These are phyloP conservation scores for Periophthalmus modestus DNA, from an alignment of 2,113 vertebrate genomes.

Conservation along the genomic window DNA sequence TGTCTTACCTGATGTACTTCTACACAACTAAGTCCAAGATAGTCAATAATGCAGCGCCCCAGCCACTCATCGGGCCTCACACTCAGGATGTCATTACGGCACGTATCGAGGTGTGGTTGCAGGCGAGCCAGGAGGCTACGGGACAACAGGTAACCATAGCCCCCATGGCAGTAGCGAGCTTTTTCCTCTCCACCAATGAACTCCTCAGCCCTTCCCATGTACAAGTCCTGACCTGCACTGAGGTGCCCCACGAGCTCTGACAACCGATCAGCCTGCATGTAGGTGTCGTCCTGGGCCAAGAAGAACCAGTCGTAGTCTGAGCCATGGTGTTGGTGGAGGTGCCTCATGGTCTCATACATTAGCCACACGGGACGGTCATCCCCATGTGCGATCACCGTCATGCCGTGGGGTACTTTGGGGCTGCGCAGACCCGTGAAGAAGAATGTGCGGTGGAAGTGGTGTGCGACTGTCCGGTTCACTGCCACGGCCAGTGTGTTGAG, in stretches of 20 bases:
- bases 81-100: constrained; percentile 94
- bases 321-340: constrained; percentile 88
- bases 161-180: constrained; percentile 91
- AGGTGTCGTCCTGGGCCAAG: constrained; percentile 92
- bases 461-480: constrained; percentile 92
- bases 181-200: constrained; percentile 92
- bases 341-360: constrained; percentile 93
- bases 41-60: constrained; percentile 96
- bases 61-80: constrained; percentile 96
- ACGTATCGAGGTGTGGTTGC: constrained; percentile 87
- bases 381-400: constrained; percentile 89
- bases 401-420: constrained; percentile 87
- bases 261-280: constrained; percentile 87
- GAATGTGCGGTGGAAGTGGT: constrained; percentile 88
- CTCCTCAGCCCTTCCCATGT: constrained; percentile 91
- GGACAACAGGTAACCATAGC: constrained; percentile 93
- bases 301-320: constrained; percentile 97
- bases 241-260: constrained; percentile 86
- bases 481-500: constrained; percentile 90
- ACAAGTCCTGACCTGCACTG: constrained; percentile 89
- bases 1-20: constrained; percentile 87
- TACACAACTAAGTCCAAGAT: constrained; percentile 86
- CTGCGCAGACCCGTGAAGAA: constrained; percentile 93
- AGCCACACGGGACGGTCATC: constrained; percentile 97
- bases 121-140: constrained; percentile 88